phyloP scores from a whole-genome alignment of 2,888 invertebrate genomes.

The Venustoraphidia nigricollis region DNA sequence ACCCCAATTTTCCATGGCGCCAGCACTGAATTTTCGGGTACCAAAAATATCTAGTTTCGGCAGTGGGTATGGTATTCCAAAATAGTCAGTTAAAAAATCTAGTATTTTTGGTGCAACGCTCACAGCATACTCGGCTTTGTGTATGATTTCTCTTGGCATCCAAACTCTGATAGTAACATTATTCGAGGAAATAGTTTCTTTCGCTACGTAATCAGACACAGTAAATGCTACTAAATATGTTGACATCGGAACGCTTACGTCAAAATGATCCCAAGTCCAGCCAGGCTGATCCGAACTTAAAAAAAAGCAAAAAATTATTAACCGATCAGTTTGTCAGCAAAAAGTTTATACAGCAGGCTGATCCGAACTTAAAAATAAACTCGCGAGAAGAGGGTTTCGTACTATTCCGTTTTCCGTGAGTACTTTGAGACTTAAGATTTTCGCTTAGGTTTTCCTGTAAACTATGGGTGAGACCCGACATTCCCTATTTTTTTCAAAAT shows the following conservation, averaged over 20 bases:
- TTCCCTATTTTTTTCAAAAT: too few relatives aligned
- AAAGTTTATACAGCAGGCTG: too few relatives aligned
- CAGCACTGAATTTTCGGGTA: slow-evolving; percentile 62
- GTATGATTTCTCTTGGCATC: slow-evolving; percentile 56
- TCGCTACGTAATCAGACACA: slow-evolving; percentile 49
- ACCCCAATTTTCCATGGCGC: slow-evolving; percentile 69
- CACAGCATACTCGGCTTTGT: slow-evolving; percentile 60
- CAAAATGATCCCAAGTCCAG: slow-evolving; percentile 59
- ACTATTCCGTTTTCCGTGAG: too few relatives aligned
- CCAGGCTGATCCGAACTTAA: slow-evolving; percentile 35
- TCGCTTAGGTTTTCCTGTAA: too few relatives aligned
- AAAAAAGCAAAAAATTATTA: slow-evolving; percentile 7
- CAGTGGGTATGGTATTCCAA: slow-evolving; percentile 54
- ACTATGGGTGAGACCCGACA: too few relatives aligned
- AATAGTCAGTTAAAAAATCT: slow-evolving; percentile 55
- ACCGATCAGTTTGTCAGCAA: not conserved
- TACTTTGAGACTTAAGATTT: too few relatives aligned
- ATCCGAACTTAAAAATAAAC: too few relatives aligned
- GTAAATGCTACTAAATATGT: slow-evolving; percentile 82
- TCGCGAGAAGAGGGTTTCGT: too few relatives aligned
- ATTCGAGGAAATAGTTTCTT: slow-evolving; percentile 15
- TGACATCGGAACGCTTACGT: slow-evolving; percentile 73
- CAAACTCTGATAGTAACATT: slow-evolving; percentile 50
- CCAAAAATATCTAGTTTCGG: slow-evolving; percentile 70
- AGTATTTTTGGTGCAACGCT: slow-evolving; percentile 60